Conservation (phyloP, 2,888 invertebrate genomes). For the Ferdinandea cuprea region DNA sequence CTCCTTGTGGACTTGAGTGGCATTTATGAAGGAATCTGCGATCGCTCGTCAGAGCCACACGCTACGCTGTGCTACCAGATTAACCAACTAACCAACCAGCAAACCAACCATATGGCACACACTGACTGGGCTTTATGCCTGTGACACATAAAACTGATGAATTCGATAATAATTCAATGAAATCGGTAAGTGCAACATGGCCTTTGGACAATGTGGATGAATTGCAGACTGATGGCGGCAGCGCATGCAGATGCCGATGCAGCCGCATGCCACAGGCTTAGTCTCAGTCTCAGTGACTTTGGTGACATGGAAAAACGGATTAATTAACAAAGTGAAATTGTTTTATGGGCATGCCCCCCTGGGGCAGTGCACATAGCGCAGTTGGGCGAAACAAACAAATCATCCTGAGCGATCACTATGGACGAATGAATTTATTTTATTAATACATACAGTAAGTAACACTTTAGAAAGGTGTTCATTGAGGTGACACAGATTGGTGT, state of each 20-base stretch:
- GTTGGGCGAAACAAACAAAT: conserved; percentile 52
- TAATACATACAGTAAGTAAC: conserved; percentile 66
- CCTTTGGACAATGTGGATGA: conserved; percentile 57
- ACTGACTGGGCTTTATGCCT: conserved; percentile 4
- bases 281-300: conserved; percentile 25
- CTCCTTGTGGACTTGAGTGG: conserved; percentile 60
- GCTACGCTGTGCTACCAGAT: no score
- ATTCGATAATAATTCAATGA: conserved; percentile 68
- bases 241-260: conserved; percentile 52
- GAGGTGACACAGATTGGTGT: conserved; percentile 51
- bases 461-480: conserved; percentile 71
- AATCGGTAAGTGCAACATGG: conserved; percentile 51
- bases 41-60: conserved; percentile 55
- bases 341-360: conserved; percentile 23
- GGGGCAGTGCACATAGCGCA: conserved; percentile 14
- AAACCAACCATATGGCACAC: conserved; percentile 60
- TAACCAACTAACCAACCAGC: no score
- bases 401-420: conserved; percentile 63
- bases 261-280: conserved; percentile 46
- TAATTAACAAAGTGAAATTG: conserved; percentile 74
- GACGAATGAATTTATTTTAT: conserved; percentile 64
- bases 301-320: conserved; percentile 73
- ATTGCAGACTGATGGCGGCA: conserved; percentile 37
- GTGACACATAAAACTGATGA: conserved; percentile 66
- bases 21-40: conserved; percentile 72